A percentile compares a stretch with the other conserved stretches of the same genome.
Evolutionary conservation across 2,797 vertebrate species (phyloP).

Genomic region (Phataginus tricuspis): DNA sequence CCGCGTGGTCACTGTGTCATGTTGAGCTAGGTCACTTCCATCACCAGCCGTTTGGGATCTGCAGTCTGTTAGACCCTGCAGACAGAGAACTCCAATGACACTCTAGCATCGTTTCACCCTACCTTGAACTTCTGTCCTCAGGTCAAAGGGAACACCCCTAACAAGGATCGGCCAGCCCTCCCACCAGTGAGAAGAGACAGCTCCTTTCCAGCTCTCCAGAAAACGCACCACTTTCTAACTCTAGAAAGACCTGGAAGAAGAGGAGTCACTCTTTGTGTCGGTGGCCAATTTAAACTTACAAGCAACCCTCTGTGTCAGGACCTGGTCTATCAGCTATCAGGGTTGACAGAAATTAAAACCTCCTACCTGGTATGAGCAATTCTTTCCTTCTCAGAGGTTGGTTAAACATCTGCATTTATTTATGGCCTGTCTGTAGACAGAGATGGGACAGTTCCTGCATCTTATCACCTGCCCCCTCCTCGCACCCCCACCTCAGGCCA

Average conservation of each 20-base stretch:
- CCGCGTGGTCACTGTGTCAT: rapidly evolving
- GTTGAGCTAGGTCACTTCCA: not conserved
- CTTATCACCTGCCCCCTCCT: not conserved
- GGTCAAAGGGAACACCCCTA: not conserved
- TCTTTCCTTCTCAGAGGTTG: not conserved
- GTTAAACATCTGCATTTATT: not conserved
- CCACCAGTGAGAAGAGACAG: not conserved
- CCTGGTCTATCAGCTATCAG: not conserved
- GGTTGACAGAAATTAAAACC: not conserved
- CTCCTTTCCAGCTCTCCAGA: not conserved
- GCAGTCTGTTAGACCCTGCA: not conserved
- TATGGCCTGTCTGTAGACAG: not conserved
- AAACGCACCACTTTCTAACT: not conserved
- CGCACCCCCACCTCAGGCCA: not conserved
- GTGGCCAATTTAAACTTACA: not conserved
- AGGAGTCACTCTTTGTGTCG: not conserved
- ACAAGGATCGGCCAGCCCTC: not conserved
- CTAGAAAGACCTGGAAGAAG: not conserved
- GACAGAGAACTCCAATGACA: not conserved
- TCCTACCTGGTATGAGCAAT: not conserved
- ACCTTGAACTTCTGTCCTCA: not conserved
- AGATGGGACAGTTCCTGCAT: not conserved
- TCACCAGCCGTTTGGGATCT: not conserved
- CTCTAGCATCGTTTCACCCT: not conserved
- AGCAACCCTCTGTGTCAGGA: rapidly evolving